Evolutionary conservation across 2,888 invertebrate genomes (phyloP).

Genomic region (Erpobdella octoculata): DNA sequence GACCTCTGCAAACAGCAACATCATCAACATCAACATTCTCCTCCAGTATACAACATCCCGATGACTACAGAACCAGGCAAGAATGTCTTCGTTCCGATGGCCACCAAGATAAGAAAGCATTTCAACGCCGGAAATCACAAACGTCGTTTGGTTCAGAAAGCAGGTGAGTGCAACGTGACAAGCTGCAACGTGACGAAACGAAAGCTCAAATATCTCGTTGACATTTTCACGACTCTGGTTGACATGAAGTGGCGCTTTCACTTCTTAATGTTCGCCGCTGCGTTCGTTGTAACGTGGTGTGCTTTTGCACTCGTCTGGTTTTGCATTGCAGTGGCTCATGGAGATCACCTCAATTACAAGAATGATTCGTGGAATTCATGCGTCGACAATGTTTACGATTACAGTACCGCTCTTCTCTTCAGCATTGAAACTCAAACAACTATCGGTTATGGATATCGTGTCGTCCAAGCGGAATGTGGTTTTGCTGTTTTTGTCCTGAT

Average conservation of each 20-base stretch:
- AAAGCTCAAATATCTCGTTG: constrained; percentile 66
- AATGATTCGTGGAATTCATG: constrained; percentile 49
- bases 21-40: not conserved
- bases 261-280: constrained; percentile 76
- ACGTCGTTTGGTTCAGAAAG: constrained; percentile 36
- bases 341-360: constrained; percentile 61
- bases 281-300: constrained; percentile 77
- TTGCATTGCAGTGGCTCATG: constrained; percentile 46
- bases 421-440: constrained; percentile 94
- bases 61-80: not conserved
- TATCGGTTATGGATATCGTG: constrained; percentile 78
- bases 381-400: constrained; percentile 68
- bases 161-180: constrained; percentile 37
- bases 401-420: constrained; percentile 85
- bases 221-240: constrained; percentile 50
- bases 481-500: constrained; percentile 81
- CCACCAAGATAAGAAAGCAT: constrained; percentile 26
- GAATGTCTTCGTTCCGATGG: constrained; percentile 13
- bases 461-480: constrained; percentile 82
- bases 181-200: constrained; percentile 34
- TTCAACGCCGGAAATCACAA: constrained; percentile 31
- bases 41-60: not conserved
- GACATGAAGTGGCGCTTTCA: constrained; percentile 64
- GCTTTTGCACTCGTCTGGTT: constrained; percentile 62
- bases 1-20: too few relatives aligned